Evolutionary conservation across 2,888 invertebrate species (phyloP).

Genomic region (Vandiemenella viatica): DNA sequence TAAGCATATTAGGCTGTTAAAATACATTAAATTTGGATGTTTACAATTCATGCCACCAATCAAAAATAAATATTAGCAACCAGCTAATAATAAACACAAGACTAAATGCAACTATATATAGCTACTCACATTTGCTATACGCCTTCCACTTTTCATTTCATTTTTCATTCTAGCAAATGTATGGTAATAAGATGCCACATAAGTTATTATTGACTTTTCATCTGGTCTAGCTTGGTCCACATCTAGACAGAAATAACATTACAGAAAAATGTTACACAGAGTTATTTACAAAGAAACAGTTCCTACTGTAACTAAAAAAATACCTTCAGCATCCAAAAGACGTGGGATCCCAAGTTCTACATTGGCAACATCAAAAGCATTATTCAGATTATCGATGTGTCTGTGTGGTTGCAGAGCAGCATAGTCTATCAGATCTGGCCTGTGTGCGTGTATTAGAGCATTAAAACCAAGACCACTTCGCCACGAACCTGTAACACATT

Average conservation of each 20-base stretch:
- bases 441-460: slow-evolving; percentile 93
- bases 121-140: slow-evolving; percentile 82
- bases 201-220: slow-evolving; percentile 97
- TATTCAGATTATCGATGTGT: slow-evolving; percentile 90
- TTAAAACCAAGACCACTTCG: slow-evolving; percentile 93
- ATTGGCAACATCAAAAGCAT: slow-evolving; percentile 92
- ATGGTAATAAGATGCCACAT: slow-evolving; percentile 97
- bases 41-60: too few species aligned
- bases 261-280: neutral
- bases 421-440: slow-evolving; percentile 90
- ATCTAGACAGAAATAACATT: slow-evolving; percentile 37
- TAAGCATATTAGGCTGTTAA: too few species aligned
- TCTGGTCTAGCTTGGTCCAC: slow-evolving; percentile 88
- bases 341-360: slow-evolving; percentile 83
- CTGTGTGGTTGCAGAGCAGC: slow-evolving; percentile 59
- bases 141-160: slow-evolving; percentile 90
- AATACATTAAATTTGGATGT: too few species aligned
- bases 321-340: slow-evolving; percentile 84
- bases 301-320: neutral
- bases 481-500: slow-evolving; percentile 60
- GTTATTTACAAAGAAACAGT: neutral
- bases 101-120: neutral
- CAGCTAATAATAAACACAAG: too few species aligned
- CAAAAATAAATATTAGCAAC: too few species aligned
- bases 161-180: slow-evolving; percentile 98